Evolutionary conservation across 2,113 vertebrate genomes (phyloP).

Genomic region (Rhadina sibilatrix): DNA sequence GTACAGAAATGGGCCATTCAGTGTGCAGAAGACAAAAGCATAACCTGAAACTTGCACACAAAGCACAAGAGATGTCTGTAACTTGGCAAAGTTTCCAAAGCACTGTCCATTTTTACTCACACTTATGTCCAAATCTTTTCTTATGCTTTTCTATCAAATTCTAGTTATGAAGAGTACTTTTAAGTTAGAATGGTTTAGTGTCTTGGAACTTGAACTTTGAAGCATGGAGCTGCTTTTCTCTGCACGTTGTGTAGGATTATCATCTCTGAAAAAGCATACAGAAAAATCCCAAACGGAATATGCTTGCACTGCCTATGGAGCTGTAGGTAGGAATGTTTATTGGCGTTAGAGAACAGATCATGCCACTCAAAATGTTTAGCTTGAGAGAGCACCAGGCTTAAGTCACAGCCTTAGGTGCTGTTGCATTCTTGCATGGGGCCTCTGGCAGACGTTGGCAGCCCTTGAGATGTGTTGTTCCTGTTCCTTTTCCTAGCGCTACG

Average conservation of each 20-base stretch:
- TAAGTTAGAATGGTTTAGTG: background rate
- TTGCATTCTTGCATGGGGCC: background rate
- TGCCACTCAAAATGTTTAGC: background rate
- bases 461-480: background rate
- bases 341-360: background rate
- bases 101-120: background rate
- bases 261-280: background rate
- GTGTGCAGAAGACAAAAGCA: background rate
- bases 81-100: background rate
- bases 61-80: background rate
- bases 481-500: constrained; percentile 78
- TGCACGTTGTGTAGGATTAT: background rate
- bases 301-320: background rate
- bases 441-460: background rate
- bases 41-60: background rate
- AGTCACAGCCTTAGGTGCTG: background rate
- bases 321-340: background rate
- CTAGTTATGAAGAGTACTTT: background rate
- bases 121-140: background rate
- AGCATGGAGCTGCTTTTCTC: background rate
- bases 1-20: background rate
- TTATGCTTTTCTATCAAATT: background rate
- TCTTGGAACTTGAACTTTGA: background rate
- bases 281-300: background rate
- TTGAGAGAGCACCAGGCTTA: background rate